Base-by-base conservation (phyloP, 2,888 invertebrate species). In the Calameuta filiformis region DNA sequence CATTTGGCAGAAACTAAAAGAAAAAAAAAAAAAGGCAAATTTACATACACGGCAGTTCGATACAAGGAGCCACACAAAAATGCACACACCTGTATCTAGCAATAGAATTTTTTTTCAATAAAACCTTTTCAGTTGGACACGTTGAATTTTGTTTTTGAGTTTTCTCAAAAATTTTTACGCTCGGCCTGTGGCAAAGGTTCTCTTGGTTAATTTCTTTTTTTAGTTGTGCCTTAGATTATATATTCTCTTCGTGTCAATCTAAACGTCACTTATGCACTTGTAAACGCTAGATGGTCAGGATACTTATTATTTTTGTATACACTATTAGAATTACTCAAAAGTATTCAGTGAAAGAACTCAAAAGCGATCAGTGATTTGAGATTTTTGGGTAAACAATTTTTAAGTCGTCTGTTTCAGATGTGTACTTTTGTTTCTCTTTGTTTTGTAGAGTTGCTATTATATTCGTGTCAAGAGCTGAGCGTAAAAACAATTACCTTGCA, bases 101-200 rank as follows among this genome's bases (percentile, higher is more conserved):
- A 85, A 89, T 88, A 90, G 86, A 88, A 87, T 85, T 85, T 87
- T 88, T 81, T 89, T 89, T 88, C 87, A 90, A 90, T 89, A 90
- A 90, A 90, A 90, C 87, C 89, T 90, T 90, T 90, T 90, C 87
- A 90, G 89, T 89, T 90, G 87, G 85, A 90, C 86, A 88, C 88
- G 82, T 89, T 89, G 88, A 88, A 87, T 90, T 90, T 87, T 90
- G 87, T 89, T 89, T 90, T 86, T 82, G 87, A 85, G 86, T 88
- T 88, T 85, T 87, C 85, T 83, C 68, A 69, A 73, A 56, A 23
- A 15, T 76, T 87, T 89, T 90, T 89, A 89, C 90, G 89, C 90
- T 90, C 90, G 89, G 87, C 86, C 81, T 79, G 75, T 79, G 35
- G 75, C 71, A 78, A 76, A 23, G 56, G 23, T 56, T 56, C 56